Base-by-base conservation (phyloP, 2,113 vertebrate species). In the Heloderma charlesbogerti region DNA sequence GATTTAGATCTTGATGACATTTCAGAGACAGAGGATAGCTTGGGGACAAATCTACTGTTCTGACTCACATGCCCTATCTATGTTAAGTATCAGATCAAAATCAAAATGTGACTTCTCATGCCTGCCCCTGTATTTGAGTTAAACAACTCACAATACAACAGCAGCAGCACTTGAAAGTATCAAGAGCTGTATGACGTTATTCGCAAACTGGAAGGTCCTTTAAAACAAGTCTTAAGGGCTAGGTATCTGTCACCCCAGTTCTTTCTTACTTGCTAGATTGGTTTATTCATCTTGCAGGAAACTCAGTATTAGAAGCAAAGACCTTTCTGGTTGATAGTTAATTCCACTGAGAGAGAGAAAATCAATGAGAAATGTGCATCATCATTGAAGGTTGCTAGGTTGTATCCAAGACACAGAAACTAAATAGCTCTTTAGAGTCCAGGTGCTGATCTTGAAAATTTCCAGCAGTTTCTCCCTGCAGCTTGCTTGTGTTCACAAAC, bases 401-500 rank as follows among this genome's bases (percentile, higher is more conserved):
- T 96, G 88, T 69, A 96, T 87, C 57, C 81, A 89, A 84, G 88
- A 90, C 60, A 94, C 0, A 48, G 72, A 95, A 94, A 95, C 95
- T 90, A 96, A 96, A 96, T 91, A 90, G 74, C 88, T 95, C 91
- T 95, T 97, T 94, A 92, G 81, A 89, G 89, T 94, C 93, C 86
- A 95, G 91, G 92, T 93, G 87, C 84, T 92, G 81, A 67, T 93
- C 91, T 95, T 96, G 86, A 97, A 95, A 95, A 92, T 91, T 95
- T 86, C 94, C 69, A 95, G 84, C 90, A 91, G 94, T 94, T 94
- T 95, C 87, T 95, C 89, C 27, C 91, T 92, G 90, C 92, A 94
- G 89, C 88, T 92, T 85, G 89, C 31, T 91, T 88, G 95, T 85
- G 87, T 92, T 93, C 88, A 93, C 88, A 95, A 87, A 93, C 87